These are phyloP conservation scores for Oriolus oriolus DNA, from an alignment of 2,113 vertebrate genomes.

Conservation along the genomic window DNA sequence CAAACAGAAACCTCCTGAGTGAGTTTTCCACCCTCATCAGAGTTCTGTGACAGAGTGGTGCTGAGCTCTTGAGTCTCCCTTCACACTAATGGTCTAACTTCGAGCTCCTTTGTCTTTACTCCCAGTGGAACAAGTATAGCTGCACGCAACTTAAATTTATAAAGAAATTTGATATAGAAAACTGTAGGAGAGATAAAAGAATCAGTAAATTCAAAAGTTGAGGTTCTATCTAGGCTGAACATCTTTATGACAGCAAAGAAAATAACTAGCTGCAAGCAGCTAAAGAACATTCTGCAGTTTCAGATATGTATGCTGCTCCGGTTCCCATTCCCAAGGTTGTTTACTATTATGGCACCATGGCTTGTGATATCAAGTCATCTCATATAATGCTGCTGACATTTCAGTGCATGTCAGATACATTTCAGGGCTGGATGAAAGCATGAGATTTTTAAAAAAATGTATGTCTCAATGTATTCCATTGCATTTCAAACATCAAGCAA, in stretches of 20 bases:
- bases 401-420: not conserved
- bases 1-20: not conserved
- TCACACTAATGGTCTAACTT: not conserved
- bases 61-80: not conserved
- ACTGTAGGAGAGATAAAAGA: not conserved
- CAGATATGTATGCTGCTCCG: not conserved
- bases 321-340: not conserved
- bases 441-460: not conserved
- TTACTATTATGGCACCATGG: not conserved
- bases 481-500: not conserved
- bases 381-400: not conserved
- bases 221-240: not conserved
- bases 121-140: not conserved
- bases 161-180: not conserved
- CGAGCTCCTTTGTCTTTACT: not conserved
- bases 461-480: not conserved
- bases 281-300: not conserved
- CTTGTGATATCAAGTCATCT: not conserved
- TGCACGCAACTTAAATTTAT: not conserved
- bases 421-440: constrained; percentile 14
- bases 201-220: not conserved
- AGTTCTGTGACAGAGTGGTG: not conserved
- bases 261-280: not conserved
- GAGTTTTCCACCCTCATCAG: not conserved
- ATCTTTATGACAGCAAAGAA: not conserved